Base-by-base conservation (phyloP, 2,888 invertebrate genomes). In the Dynastes grantii region DNA sequence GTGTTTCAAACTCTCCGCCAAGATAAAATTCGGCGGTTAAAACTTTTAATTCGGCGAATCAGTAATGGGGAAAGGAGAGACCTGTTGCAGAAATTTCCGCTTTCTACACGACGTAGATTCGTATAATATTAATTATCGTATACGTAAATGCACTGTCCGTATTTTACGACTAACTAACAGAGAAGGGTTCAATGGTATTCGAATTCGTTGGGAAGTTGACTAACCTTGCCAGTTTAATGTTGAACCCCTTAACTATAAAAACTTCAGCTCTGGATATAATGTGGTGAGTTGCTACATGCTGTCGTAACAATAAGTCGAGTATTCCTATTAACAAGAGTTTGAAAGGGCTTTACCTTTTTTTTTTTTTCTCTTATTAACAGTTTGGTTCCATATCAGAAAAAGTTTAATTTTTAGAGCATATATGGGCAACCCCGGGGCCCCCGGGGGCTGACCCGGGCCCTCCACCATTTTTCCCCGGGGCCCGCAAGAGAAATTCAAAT, bases 1-100 rank as follows among this genome's bases (percentile, higher is more conserved):
- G 73, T 73, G 73, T 73, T 73, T 22, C 58, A 37, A 73, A 73
- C 51, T 68, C 40, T 29, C 16, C 2, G 22, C 22, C 58, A 73
- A 73, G 73, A 73, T 73, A 73, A 73, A 73, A 73, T 73, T 73
- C 58, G 73, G 58, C 73, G 73, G 73, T 58, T 73, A 40, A 73
- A 73, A 73, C 40, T 73, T 73, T 58, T 58, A 55, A 55, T 71
- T 58, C 40, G 13, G 55, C 9, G 55, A 71, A 27, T 58, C 16
- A 11, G 73, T 73, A 58, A 61, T 58, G 73, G 61, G 40, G 55
- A 55, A 71, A 71, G 58, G 13, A 55, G 53, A 71, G 61, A 73
- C 73, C 40, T 58, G 58, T 58, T 73, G 55, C 58, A 22, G 40
- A 68, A 68, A 68, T 68, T 68, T 68, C 49, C 68, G 9, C 13